A percentile compares a stretch with the other conserved stretches of the same genome.
phyloP scores from a whole-genome alignment of 2,888 invertebrate species.

The Callosobruchus maculatus region DNA sequence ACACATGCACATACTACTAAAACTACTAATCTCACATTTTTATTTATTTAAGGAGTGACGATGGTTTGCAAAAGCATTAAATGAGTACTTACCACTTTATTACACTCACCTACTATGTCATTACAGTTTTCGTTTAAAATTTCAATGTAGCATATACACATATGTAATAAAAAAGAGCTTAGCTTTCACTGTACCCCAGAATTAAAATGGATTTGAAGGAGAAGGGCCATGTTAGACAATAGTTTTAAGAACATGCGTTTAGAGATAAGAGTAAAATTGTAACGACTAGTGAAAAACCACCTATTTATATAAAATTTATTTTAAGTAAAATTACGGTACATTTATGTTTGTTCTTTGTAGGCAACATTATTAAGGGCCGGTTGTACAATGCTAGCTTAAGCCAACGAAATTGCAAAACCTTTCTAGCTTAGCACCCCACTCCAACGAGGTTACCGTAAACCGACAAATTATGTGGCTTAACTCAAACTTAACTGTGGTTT shows the following conservation, averaged over 20 bases:
- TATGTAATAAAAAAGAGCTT: background rate
- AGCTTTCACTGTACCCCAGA: background rate
- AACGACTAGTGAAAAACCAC: background rate
- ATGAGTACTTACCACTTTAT: background rate
- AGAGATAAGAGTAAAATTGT: background rate
- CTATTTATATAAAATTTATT: too few species aligned
- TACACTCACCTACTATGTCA: background rate
- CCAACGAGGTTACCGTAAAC: too few species aligned
- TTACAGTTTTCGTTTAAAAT: too few species aligned
- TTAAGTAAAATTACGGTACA: too few species aligned
- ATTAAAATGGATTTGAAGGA: background rate
- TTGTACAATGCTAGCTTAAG: too few species aligned
- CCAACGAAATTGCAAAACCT: too few species aligned
- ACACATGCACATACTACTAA: background rate
- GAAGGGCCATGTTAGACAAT: background rate
- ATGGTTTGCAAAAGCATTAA: background rate
- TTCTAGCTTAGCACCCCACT: too few species aligned
- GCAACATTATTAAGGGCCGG: too few species aligned
- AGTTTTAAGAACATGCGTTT: background rate
- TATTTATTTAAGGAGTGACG: background rate
- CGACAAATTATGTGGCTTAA: too few species aligned
- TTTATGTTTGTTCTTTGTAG: too few species aligned
- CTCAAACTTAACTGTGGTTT: too few species aligned
- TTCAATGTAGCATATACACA: background rate
- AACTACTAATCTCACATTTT: too few species aligned